These are phyloP conservation scores for Ictalurus furcatus DNA, from an alignment of 2,113 vertebrate genomes.

Conservation along the genomic window DNA sequence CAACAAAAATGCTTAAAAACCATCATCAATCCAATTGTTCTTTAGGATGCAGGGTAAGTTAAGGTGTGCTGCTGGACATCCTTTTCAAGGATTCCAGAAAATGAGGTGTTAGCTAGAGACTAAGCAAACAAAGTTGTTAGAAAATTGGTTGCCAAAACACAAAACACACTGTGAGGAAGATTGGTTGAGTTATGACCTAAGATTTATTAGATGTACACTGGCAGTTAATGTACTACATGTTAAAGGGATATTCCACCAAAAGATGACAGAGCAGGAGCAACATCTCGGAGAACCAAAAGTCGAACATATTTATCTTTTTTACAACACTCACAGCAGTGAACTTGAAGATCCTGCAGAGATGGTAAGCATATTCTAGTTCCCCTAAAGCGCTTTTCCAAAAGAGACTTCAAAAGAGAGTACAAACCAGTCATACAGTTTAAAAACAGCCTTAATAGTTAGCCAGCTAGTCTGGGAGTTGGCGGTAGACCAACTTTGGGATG, in stretches of 20 bases:
- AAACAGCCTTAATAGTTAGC: too few species aligned
- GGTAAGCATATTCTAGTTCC: background rate
- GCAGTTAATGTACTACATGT: background rate
- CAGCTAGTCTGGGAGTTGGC: too few species aligned
- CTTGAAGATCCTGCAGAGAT: background rate
- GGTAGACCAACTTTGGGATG: too few species aligned
- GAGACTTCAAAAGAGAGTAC: background rate
- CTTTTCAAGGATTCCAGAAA: background rate
- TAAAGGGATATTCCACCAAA: conserved; percentile 8
- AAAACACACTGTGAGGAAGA: background rate
- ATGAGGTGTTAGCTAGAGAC: background rate
- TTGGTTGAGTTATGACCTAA: background rate
- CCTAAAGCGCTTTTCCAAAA: background rate
- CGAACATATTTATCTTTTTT: background rate
- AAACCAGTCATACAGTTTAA: too few species aligned
- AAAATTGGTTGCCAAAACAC: background rate
- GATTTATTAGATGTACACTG: background rate
- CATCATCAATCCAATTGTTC: background rate
- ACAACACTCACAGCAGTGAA: background rate
- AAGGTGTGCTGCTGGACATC: too few species aligned
- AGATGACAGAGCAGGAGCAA: background rate
- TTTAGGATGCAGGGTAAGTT: background rate
- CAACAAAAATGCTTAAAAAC: background rate
- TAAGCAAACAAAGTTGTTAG: background rate
- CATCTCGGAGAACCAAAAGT: background rate